Conservation (phyloP, 1,140 invertebrate genomes). For the Lasioglossum albipes region DNA sequence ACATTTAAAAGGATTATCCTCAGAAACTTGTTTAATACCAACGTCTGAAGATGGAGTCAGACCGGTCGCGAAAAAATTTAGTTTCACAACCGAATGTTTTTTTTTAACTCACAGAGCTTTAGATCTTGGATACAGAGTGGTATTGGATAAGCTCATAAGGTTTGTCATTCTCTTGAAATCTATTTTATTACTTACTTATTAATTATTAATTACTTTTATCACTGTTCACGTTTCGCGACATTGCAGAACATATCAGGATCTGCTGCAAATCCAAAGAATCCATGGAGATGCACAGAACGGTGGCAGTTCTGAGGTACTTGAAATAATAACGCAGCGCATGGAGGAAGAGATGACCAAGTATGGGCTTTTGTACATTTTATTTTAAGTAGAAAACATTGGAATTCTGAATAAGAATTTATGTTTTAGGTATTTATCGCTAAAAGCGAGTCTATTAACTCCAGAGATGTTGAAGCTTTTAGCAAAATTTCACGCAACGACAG, state of each 20-base stretch:
- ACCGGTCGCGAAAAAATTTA: constrained; percentile 83
- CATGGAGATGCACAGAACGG: constrained; percentile 83
- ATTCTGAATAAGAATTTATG: constrained; percentile 59
- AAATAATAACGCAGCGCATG: constrained; percentile 84
- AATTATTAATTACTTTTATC: not conserved
- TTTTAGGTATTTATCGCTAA: constrained; percentile 83
- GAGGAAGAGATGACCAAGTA: constrained; percentile 83
- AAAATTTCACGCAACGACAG: constrained; percentile 89
- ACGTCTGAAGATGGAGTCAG: constrained; percentile 80
- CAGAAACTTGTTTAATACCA: constrained; percentile 90
- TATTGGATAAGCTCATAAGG: constrained; percentile 87
- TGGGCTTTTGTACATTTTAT: constrained; percentile 25
- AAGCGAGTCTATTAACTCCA: constrained; percentile 87
- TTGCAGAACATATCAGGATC: constrained; percentile 82
- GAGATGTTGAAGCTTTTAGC: constrained; percentile 84
- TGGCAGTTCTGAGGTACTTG: constrained; percentile 80
- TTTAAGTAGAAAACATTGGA: constrained; percentile 25
- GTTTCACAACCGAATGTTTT: constrained; percentile 95
- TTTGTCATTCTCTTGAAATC: constrained; percentile 51
- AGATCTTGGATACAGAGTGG: constrained; percentile 90
- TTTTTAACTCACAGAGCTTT: constrained; percentile 93
- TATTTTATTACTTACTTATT: not conserved
- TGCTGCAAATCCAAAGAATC: constrained; percentile 87
- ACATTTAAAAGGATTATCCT: constrained; percentile 84
- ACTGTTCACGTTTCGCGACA: constrained; percentile 34